Percentiles rank a stretch among this genome's conserved stretches.
phyloP scores from a whole-genome alignment of 2,888 invertebrate genomes.

The Anarsia innoxiella region DNA sequence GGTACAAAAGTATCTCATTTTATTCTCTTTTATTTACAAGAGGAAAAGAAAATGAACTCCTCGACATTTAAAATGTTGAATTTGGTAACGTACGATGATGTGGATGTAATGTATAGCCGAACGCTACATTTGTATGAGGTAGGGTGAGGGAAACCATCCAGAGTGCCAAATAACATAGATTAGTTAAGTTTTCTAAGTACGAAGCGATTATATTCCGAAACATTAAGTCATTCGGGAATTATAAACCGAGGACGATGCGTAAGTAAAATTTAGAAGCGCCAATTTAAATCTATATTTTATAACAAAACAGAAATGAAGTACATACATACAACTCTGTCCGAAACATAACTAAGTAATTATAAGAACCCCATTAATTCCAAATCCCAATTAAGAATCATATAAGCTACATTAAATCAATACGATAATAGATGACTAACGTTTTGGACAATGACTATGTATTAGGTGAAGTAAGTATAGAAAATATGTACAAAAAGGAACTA shows the following conservation, averaged over 20 bases:
- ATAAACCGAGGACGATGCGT: conserved; percentile 28
- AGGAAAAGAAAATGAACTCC: conserved; percentile 33
- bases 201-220: conserved; percentile 49
- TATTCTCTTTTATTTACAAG: conserved; percentile 53
- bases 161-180: conserved; percentile 16
- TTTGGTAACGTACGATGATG: conserved; percentile 39
- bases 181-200: conserved; percentile 51
- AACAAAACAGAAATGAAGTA: conserved; percentile 38
- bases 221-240: conserved; percentile 28
- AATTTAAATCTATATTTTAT: conserved; percentile 30
- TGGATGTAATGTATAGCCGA: conserved; percentile 27
- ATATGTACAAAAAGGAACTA: conserved; percentile 46
- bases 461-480: conserved; percentile 36
- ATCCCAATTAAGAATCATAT: conserved; percentile 21
- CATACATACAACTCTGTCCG: conserved; percentile 23
- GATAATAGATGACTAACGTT: conserved; percentile 29
- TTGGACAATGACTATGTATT: conserved; percentile 51
- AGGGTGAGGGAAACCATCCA: conserved; percentile 5
- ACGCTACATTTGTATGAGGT: conserved; percentile 26
- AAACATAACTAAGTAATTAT: conserved; percentile 23
- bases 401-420: conserved; percentile 22
- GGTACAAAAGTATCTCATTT: conserved; percentile 63
- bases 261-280: conserved; percentile 35
- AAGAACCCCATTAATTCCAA: conserved; percentile 23
- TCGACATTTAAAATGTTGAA: conserved; percentile 29